Evolutionary conservation across 2,888 invertebrate species (phyloP).

Genomic region (Eristalis intricaria): DNA sequence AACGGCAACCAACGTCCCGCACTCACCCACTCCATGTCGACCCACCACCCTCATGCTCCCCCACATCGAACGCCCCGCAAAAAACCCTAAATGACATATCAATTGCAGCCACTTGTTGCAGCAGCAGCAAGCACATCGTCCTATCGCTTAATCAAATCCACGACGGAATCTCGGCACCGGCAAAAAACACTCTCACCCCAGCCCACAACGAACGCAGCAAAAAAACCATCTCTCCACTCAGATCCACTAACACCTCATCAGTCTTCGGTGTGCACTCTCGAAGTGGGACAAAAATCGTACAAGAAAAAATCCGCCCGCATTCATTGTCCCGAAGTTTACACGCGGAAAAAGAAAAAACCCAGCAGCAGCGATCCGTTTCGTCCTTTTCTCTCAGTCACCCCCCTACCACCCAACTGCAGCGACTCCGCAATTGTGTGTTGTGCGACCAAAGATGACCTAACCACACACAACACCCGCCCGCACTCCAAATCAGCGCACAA

Average conservation of each 20-base stretch:
- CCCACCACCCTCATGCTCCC: not conserved
- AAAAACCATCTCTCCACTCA: conserved; percentile 50
- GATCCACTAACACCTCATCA: conserved; percentile 68
- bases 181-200: conserved; percentile 44
- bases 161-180: conserved; percentile 67
- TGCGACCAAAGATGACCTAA: conserved; percentile 71
- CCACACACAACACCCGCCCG: conserved; percentile 63
- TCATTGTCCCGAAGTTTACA: conserved; percentile 65
- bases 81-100: conserved; percentile 72
- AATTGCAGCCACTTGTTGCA: conserved; percentile 69
- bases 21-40: not conserved
- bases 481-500: conserved; percentile 43
- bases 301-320: conserved; percentile 59
- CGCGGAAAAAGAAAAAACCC: conserved; percentile 56
- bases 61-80: conserved; percentile 8
- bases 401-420: not conserved
- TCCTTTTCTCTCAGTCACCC: not conserved
- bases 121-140: conserved; percentile 58
- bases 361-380: conserved; percentile 32
- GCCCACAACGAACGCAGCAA: not conserved
- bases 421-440: conserved; percentile 53
- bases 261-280: conserved; percentile 60
- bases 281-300: conserved; percentile 72
- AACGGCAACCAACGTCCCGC: conserved; percentile 36
- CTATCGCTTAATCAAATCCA: conserved; percentile 72